These are phyloP conservation scores for Scaptomyza polygonia DNA, from an alignment of 2,888 invertebrate species.

Conservation along the genomic window DNA sequence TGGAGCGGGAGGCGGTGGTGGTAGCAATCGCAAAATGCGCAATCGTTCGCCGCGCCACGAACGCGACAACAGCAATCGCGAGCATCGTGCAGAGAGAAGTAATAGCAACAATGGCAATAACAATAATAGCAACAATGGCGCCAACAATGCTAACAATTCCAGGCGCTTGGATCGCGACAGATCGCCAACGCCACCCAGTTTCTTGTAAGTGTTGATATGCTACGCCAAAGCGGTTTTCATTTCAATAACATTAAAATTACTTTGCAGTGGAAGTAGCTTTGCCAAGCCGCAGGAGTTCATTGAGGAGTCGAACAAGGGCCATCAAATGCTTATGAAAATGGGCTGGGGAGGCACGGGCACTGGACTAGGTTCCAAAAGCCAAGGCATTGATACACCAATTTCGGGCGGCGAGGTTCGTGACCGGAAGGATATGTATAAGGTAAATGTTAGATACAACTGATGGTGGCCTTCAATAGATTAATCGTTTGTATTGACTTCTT, in stretches of 20 bases:
- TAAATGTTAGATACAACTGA: slow-evolving; percentile 55
- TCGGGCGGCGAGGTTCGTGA: slow-evolving; percentile 96
- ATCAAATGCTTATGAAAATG: slow-evolving; percentile 98
- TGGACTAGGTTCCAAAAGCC: slow-evolving; percentile 96
- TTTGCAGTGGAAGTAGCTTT: slow-evolving; percentile 80
- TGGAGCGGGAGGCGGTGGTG: slow-evolving; percentile 12
- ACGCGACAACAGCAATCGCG: slow-evolving; percentile 69
- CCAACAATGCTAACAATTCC: slow-evolving; percentile 78
- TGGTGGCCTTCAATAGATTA: neutral
- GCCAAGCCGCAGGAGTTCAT: slow-evolving; percentile 87
- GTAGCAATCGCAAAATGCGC: slow-evolving; percentile 81
- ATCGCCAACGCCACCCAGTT: slow-evolving; percentile 88
- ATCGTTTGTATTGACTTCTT: neutral
- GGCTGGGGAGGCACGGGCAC: slow-evolving; percentile 96
- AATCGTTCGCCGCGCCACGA: slow-evolving; percentile 84
- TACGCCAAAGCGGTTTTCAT: neutral
- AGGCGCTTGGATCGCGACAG: slow-evolving; percentile 85
- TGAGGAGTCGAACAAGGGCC: slow-evolving; percentile 97
- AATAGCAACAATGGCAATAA: slow-evolving; percentile 63
- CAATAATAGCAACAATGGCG: slow-evolving; percentile 50
- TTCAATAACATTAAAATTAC: neutral
- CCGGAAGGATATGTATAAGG: slow-evolving; percentile 95
- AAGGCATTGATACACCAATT: slow-evolving; percentile 98
- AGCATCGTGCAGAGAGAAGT: slow-evolving; percentile 80
- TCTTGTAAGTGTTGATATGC: slow-evolving; percentile 86